Evolutionary conservation across 2,888 invertebrate genomes (phyloP).

Genomic region (Augochlorella aurata): DNA sequence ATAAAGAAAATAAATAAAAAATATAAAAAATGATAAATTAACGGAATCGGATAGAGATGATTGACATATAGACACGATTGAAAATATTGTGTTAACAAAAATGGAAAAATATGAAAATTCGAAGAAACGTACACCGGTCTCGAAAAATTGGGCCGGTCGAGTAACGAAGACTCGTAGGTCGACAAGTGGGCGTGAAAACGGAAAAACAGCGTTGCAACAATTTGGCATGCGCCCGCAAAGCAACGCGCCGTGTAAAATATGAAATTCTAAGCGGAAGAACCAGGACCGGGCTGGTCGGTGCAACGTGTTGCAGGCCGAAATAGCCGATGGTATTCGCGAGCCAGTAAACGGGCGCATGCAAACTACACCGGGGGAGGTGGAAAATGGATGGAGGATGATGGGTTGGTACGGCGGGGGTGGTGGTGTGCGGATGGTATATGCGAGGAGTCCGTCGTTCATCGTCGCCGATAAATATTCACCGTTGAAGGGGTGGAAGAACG

Average conservation of each 20-base stretch:
- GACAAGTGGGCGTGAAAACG: not conserved
- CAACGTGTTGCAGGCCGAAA: conserved; percentile 38
- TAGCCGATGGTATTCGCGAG: conserved; percentile 21
- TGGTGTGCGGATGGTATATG: conserved; percentile 3
- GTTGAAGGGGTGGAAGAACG: conserved; percentile 23
- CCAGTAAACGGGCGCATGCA: conserved; percentile 29
- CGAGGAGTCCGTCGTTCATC: conserved; percentile 40
- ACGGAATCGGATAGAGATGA: no score
- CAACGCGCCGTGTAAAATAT: conserved; percentile 48
- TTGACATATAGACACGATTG: not conserved
- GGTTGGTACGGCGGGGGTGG: not conserved
- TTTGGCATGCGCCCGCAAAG: conserved; percentile 27
- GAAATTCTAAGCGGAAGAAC: conserved; percentile 46
- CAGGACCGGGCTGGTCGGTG: conserved; percentile 29
- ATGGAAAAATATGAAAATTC: not conserved
- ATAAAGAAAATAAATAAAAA: no score
- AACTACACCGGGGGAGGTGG: conserved; percentile 19
- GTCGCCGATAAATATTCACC: conserved; percentile 56
- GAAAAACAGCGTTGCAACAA: conserved; percentile 31
- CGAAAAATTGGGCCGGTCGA: not conserved
- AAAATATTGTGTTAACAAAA: not conserved
- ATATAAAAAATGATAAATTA: no score
- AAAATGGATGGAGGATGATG: not conserved
- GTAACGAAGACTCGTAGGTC: no score
- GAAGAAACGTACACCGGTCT: not conserved